Base-by-base conservation (phyloP, 2,113 vertebrate species). In the Pycnonotus jocosus region DNA sequence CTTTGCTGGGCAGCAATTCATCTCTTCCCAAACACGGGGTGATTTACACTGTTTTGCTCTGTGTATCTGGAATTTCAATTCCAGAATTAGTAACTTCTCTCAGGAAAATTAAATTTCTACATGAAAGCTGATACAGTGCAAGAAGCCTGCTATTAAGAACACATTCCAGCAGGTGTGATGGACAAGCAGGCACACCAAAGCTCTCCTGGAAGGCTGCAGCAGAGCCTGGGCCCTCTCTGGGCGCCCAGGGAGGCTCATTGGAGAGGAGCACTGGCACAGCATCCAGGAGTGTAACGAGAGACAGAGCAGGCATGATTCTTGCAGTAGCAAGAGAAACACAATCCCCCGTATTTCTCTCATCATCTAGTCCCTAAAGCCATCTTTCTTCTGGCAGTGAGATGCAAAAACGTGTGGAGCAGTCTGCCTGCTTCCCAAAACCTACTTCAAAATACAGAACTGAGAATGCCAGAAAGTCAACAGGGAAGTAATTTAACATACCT, bases 281-380 rank as follows among this genome's bases (percentile, higher is more conserved):
- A 40, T 93, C 93, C 30, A 5, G 81, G 50, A 79, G 44, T 6
- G 68, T 96, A 97, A 97, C 33, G 37, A 85, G 94, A 97, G 91
- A 95, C 61, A 87, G 66, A 33, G 25, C n/a, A 3, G 78, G 56
- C 92, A 97, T 95, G 92, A 95, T 96, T 97, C 71, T 97, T 97
- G 93, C 90, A 97, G 97, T 92, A 96, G 88, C 76, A 85, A 90
- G 28, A n/a, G 94, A 92, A 92, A 92, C 65, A 56, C 62, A 88
- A 95, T 90, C 66, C 35, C 37, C 45, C 0, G 23, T 6, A 44
- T 33, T 95, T 95, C 92, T 97, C 87, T 93, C 81, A 81, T 95
- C 93, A 72, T 74, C 70, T 69, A 30, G 61, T 94, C 87, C 86
- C 86, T 77, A 40, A 79, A 95, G 68, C 15, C 11, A 51, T 95